Conservation (phyloP, 2,797 vertebrate genomes). For the Astyanax mexicanus region DNA sequence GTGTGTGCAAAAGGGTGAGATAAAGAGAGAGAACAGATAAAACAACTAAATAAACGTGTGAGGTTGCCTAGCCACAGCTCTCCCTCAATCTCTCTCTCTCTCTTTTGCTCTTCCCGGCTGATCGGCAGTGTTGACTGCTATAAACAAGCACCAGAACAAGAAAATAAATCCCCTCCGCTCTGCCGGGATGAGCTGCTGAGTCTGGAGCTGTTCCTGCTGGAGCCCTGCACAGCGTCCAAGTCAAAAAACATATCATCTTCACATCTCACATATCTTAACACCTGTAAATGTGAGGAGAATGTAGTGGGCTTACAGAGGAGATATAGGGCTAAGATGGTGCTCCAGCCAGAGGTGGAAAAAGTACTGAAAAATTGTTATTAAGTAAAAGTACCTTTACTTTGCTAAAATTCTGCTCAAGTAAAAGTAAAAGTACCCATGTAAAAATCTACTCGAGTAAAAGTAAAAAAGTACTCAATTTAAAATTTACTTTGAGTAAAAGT, state of each 20-base stretch:
- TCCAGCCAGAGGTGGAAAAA: no score
- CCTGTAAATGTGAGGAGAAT: slow-evolving; percentile 12
- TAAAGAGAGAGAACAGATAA: slow-evolving; percentile 53
- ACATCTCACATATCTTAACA: slow-evolving; percentile 20
- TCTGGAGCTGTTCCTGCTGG: slow-evolving; percentile 1
- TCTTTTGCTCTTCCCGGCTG: slow-evolving; percentile 1
- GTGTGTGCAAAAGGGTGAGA: slow-evolving; percentile 44
- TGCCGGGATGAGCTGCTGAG: slow-evolving; percentile 2
- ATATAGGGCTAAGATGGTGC: slow-evolving; percentile 7
- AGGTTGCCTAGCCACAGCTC: slow-evolving; percentile 37
- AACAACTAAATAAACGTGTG: slow-evolving; percentile 60
- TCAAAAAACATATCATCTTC: slow-evolving; percentile 41
- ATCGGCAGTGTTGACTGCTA: slow-evolving; percentile 36
- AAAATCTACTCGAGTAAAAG: no score
- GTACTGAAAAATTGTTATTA: no score
- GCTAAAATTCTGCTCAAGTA: no score
- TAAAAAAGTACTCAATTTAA: no score
- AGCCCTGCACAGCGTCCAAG: not conserved
- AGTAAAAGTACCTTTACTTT: no score
- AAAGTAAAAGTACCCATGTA: no score
- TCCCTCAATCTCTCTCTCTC: slow-evolving; percentile 39
- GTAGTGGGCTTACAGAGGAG: slow-evolving; percentile 5
- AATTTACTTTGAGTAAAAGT: no score
- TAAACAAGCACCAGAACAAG: slow-evolving; percentile 46
- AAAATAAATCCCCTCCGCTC: slow-evolving; percentile 44